Evolutionary conservation across 2,888 invertebrate genomes (phyloP).

Genomic region (Lithophane leautieri): DNA sequence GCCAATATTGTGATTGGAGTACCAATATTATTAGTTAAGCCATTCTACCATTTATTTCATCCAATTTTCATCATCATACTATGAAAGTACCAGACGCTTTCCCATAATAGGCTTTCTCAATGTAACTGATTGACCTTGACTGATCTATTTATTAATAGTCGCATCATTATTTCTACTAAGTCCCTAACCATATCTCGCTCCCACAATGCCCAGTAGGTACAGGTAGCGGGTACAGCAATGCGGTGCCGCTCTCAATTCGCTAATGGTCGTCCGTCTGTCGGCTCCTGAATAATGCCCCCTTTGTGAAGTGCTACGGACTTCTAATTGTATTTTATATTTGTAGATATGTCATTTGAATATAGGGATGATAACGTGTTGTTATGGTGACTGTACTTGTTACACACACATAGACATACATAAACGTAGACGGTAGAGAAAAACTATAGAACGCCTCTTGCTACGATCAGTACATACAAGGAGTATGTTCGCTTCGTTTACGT

Average conservation of each 20-base stretch:
- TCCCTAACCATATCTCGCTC: not conserved
- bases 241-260: conserved; percentile 59
- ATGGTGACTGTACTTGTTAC: not conserved
- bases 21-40: not conserved
- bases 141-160: not conserved
- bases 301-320: conserved; percentile 50
- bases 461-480: not conserved
- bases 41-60: too few species aligned
- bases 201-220: conserved; percentile 19
- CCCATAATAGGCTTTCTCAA: not conserved
- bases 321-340: conserved; percentile 59
- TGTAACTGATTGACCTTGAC: not conserved
- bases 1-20: not conserved
- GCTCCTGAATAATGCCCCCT: conserved; percentile 59
- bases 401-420: too few species aligned
- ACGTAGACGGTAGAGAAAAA: not conserved
- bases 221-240: conserved; percentile 28
- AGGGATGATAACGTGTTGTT: not conserved
- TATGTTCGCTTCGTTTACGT: not conserved
- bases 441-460: not conserved
- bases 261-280: conserved; percentile 60
- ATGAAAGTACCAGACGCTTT: not conserved
- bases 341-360: conserved; percentile 37
- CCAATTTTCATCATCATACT: not conserved
- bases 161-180: not conserved